Conservation (phyloP, 1,140 invertebrate genomes). For the Sarcophaga peregrina region DNA sequence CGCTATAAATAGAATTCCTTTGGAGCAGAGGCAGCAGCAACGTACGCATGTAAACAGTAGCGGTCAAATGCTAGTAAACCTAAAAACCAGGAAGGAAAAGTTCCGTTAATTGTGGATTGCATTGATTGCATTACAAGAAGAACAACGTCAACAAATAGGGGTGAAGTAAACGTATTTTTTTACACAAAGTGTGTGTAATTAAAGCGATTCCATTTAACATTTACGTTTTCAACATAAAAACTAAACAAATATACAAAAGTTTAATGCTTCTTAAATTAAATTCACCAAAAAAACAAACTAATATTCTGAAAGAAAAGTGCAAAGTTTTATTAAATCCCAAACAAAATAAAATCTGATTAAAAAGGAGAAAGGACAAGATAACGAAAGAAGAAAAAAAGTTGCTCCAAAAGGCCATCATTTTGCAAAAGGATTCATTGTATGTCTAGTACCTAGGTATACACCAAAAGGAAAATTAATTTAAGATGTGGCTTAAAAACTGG, state of each 20-base stretch:
- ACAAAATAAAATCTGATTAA: background rate
- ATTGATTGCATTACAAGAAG: no score
- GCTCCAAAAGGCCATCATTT: constrained; percentile 19
- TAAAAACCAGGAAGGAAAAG: no score
- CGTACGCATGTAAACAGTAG: no score
- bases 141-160: constrained; percentile 26
- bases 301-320: background rate
- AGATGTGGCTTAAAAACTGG: no score
- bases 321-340: background rate
- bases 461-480: no score
- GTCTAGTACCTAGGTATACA: no score
- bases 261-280: no score
- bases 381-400: background rate
- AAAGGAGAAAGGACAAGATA: background rate
- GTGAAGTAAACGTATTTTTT: constrained; percentile 37
- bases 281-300: background rate
- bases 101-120: no score
- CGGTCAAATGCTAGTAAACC: no score
- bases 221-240: no score
- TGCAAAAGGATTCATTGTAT: constrained; percentile 12
- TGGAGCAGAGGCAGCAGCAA: background rate
- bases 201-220: background rate
- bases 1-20: constrained; percentile 48
- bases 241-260: no score
- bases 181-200: background rate